phyloP scores from a whole-genome alignment of 2,797 vertebrate genomes.

The Siniperca obscura region DNA sequence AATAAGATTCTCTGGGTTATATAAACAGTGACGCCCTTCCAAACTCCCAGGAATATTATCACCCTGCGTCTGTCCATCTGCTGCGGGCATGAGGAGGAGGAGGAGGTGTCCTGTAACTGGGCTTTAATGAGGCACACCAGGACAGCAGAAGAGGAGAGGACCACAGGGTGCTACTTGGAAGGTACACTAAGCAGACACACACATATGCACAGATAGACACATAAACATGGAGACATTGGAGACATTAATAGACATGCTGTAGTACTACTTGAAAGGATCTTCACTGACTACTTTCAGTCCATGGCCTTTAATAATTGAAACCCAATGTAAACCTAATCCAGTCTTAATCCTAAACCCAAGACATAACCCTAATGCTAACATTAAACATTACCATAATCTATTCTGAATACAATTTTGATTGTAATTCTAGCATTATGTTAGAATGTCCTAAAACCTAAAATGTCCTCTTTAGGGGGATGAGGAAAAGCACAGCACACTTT shows the following conservation, averaged over 20 bases:
- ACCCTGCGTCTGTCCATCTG: conserved; percentile 77
- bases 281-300: conserved; percentile 8
- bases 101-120: conserved; percentile 74
- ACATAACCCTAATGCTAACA: conserved; percentile 18
- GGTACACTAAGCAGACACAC: conserved; percentile 61
- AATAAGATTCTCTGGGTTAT: conserved; percentile 83
- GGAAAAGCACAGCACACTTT: not conserved
- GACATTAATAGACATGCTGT: not conserved
- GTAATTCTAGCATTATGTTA: conserved; percentile 33
- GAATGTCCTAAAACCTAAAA: conserved; percentile 35
- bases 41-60: conserved; percentile 77
- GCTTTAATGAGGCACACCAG: conserved; percentile 76
- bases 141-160: conserved; percentile 66
- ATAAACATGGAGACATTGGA: conserved; percentile 1
- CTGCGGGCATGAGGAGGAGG: conserved; percentile 59
- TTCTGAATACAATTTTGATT: conserved; percentile 26
- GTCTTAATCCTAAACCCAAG: conserved; percentile 45
- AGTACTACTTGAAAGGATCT: not conserved
- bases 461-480: conserved; percentile 1
- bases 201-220: conserved; percentile 9
- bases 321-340: conserved; percentile 26
- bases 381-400: conserved; percentile 35
- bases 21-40: conserved; percentile 75
- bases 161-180: conserved; percentile 58
- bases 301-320: conserved; percentile 18